These are phyloP conservation scores for Muscicapa comitata DNA, from an alignment of 2,797 vertebrate species.

Conservation along the genomic window DNA sequence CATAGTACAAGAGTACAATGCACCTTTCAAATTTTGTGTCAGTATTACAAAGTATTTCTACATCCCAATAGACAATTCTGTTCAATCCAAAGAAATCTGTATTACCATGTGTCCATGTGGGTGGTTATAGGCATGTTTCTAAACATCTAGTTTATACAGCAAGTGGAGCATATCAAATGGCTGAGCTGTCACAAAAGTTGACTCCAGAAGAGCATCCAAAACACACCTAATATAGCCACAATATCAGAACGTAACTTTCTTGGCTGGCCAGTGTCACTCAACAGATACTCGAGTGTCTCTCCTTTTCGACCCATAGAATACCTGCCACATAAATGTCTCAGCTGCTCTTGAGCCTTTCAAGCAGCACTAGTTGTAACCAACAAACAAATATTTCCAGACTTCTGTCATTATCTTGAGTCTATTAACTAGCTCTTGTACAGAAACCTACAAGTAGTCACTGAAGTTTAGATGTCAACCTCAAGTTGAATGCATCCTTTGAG, in stretches of 20 bases:
- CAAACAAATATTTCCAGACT: not conserved
- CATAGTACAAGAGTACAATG: not conserved
- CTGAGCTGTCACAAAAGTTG: not conserved
- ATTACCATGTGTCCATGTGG: not conserved
- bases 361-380: not conserved
- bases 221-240: not conserved
- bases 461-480: not conserved
- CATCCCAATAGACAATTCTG: not conserved
- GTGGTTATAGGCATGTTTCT: not conserved
- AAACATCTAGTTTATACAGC: not conserved
- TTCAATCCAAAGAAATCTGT: not conserved
- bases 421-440: not conserved
- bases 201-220: not conserved
- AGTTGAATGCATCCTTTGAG: not conserved
- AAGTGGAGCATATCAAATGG: not conserved
- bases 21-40: not conserved
- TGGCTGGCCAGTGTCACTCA: not conserved
- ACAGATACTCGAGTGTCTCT: not conserved
- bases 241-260: not conserved
- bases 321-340: fast-evolving
- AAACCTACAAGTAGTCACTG: not conserved
- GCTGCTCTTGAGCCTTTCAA: not conserved
- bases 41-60: not conserved
- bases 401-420: not conserved
- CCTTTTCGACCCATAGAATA: not conserved